These are phyloP conservation scores for Eolophus roseicapilla DNA, from an alignment of 2,113 vertebrate species.

Conservation along the genomic window DNA sequence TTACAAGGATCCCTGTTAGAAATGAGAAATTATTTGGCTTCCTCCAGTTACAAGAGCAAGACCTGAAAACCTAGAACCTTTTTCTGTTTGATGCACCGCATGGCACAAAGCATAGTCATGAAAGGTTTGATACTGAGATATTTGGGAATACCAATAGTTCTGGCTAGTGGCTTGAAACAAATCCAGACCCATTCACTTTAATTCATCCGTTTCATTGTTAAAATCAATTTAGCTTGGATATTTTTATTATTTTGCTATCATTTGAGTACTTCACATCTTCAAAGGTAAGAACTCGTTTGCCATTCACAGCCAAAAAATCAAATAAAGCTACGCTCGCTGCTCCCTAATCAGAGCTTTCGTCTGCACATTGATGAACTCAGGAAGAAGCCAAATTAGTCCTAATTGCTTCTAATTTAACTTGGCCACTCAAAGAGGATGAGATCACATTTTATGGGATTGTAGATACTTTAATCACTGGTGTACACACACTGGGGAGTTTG, in stretches of 20 bases:
- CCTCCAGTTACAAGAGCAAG: not conserved
- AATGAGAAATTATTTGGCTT: not conserved
- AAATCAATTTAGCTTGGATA: slow-evolving; percentile 34
- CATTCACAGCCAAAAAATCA: slow-evolving; percentile 26
- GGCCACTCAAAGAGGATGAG: slow-evolving; percentile 32
- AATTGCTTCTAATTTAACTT: slow-evolving; percentile 52
- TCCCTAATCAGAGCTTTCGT: slow-evolving; percentile 39
- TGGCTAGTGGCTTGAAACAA: not conserved
- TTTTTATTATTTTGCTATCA: slow-evolving; percentile 45
- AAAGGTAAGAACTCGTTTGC: slow-evolving; percentile 45
- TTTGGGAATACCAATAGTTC: not conserved
- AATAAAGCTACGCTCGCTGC: not conserved
- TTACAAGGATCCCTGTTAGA: not conserved
- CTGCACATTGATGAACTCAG: slow-evolving; percentile 19
- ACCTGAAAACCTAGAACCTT: not conserved
- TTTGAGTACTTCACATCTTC: slow-evolving; percentile 34
- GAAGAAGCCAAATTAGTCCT: slow-evolving; percentile 22
- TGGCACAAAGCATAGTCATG: not conserved
- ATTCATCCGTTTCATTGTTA: slow-evolving; percentile 16
- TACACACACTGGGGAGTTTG: not conserved
- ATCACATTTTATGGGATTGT: slow-evolving; percentile 28
- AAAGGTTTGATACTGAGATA: not conserved
- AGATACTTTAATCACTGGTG: not conserved
- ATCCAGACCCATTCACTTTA: not conserved
- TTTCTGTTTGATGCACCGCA: not conserved